Evolutionary conservation across 2,113 vertebrate genomes (phyloP), one percentile per base, ranked within the genome.

Genomic region (Smithornis capensis): DNA sequence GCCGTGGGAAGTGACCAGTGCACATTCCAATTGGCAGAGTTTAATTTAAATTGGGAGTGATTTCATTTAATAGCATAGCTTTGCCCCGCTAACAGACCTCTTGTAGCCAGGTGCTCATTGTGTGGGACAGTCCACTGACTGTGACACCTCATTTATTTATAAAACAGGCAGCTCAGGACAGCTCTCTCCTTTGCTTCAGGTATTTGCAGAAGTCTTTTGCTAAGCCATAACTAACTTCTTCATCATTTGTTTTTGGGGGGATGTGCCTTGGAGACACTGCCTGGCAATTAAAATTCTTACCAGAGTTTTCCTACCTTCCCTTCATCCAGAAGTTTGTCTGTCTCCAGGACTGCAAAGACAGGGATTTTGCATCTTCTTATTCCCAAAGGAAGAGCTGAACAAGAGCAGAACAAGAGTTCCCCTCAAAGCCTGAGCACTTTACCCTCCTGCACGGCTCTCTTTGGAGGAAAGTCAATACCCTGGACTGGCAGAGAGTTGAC

Each of bases 311-410:
- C 23, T 42, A 73, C 42, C 67, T 83, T 22, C 29, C n/a, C 42
- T 95, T 47, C 14, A 15, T 17, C 64, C 29, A 21, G 38, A 71
- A 79, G 9, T 24, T 19, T 5, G 1, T 15, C 0, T 0, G 5
- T 40, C 42, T 50, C 45, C 91, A 70, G 40, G 28, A 15, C 22
- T 29, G 29, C 53, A 33, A 52, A 75, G 22, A 65, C 4, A 9
- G 50, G 24, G 45, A 45, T 37, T 57, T 62, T 40, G 22, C 25
- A 53, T 13, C 21, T 56, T 45, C 40, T 53, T 14, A 6, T 37
- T 49, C 49, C 49, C 47, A 18, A 35, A 62, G 65, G 22, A 65
- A 53, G 22, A 67, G 19, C 27, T 69, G 56, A 40, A 40, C 40
- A 40, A 40, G 40, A 40, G 40, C 42, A 62, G 74, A 19, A 3